Conservation (phyloP, 2,888 invertebrate genomes). For the Brachyopa scutellaris region DNA sequence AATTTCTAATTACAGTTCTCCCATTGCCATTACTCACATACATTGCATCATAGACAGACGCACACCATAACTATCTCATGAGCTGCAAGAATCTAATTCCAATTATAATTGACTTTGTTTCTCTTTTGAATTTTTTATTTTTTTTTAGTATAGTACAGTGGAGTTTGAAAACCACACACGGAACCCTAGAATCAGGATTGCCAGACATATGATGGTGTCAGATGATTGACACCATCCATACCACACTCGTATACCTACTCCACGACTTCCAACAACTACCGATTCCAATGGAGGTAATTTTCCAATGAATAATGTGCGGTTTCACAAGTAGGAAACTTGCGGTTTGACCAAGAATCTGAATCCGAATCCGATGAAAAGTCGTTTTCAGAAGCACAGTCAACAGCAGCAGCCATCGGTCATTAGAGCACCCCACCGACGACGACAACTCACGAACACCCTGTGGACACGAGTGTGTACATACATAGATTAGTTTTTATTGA, state of each 20-base stretch:
- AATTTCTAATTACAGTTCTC: conserved; percentile 39
- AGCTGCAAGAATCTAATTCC: conserved; percentile 20
- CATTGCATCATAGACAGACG: conserved; percentile 24
- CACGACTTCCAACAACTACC: background rate
- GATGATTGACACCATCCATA: conserved; percentile 65
- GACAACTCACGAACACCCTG: background rate
- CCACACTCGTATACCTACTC: conserved; percentile 30
- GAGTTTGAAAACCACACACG: conserved; percentile 31
- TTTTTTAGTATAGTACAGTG: background rate
- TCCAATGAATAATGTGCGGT: conserved; percentile 64
- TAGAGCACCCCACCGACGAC: background rate
- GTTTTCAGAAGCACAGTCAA: conserved; percentile 40
- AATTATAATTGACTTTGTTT: conserved; percentile 51
- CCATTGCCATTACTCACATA: conserved; percentile 10
- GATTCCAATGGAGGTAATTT: conserved; percentile 45
- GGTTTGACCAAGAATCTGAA: conserved; percentile 66
- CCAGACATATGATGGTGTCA: conserved; percentile 53
- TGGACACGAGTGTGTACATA: background rate
- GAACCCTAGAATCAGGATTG: conserved; percentile 21
- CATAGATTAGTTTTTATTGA: conserved; percentile 46
- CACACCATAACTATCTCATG: background rate
- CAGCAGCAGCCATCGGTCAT: conserved; percentile 3
- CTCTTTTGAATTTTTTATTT: background rate
- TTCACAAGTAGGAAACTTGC: conserved; percentile 49
- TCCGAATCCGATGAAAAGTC: conserved; percentile 59